Conservation (phyloP, 2,888 invertebrate genomes). For the Sphaerophoria rueppellii region DNA sequence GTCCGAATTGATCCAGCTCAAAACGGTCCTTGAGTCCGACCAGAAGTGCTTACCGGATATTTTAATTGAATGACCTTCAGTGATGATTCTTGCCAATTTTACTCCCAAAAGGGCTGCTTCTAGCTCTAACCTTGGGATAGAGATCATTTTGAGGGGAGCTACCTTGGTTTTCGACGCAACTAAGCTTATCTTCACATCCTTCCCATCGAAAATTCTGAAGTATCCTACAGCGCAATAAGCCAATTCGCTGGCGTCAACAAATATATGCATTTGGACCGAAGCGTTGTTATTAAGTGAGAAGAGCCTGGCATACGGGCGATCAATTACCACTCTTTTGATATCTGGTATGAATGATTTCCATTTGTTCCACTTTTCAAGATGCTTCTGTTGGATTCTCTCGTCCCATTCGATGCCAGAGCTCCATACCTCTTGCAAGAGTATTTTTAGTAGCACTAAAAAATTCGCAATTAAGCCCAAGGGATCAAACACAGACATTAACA, state of each 20-base stretch:
- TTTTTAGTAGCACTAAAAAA: too few species aligned
- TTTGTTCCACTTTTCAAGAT: conserved; percentile 32
- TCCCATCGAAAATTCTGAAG: too few species aligned
- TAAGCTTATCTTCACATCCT: too few species aligned
- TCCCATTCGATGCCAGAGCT: conserved; percentile 55
- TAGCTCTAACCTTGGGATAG: conserved; percentile 19
- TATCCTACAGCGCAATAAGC: background rate
- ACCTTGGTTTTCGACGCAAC: background rate
- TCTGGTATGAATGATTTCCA: conserved; percentile 19
- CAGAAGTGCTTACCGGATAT: conserved; percentile 73
- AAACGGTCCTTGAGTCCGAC: conserved; percentile 75
- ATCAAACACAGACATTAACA: too few species aligned
- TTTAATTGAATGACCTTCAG: too few species aligned
- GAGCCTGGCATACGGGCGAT: conserved; percentile 1
- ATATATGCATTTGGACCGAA: background rate
- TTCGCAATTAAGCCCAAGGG: too few species aligned
- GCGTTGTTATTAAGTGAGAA: background rate
- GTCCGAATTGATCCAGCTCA: conserved; percentile 74
- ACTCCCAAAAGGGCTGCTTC: background rate
- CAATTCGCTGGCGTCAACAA: background rate
- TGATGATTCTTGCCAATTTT: too few species aligned
- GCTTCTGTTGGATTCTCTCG: conserved; percentile 42
- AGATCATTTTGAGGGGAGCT: background rate
- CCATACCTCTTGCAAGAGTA: conserved; percentile 70
- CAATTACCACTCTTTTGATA: background rate